These are phyloP conservation scores for Hemicentrotus pulcherrimus DNA, from an alignment of 35 echinoderm and acorn worm genomes.

Conservation along the genomic window DNA sequence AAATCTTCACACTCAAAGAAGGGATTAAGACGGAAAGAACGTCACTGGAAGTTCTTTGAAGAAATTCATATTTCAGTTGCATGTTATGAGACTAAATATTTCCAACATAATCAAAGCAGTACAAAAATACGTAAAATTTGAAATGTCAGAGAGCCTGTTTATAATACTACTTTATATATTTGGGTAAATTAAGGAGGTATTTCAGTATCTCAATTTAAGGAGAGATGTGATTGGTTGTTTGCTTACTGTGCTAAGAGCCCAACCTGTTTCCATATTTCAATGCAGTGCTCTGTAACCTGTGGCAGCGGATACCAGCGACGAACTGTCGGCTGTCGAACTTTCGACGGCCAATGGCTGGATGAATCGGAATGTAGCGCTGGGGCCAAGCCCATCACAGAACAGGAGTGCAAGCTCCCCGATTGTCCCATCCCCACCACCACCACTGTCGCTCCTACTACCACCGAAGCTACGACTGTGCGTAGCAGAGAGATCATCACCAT, in stretches of 20 bases:
- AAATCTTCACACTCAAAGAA: no score
- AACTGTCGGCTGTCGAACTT: conserved; percentile 55
- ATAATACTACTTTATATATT: no score
- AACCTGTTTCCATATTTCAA: not conserved
- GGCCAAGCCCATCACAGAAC: conserved; percentile 53
- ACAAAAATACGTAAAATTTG: no score
- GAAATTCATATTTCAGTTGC: no score
- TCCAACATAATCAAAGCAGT: no score
- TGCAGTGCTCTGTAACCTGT: conserved; percentile 77
- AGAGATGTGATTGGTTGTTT: no score
- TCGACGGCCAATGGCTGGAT: conserved; percentile 40
- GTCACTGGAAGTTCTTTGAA: no score
- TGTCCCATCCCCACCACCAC: conserved; percentile 57
- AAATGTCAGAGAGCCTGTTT: no score
- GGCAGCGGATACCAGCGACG: conserved; percentile 59
- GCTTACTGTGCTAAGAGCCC: not conserved
- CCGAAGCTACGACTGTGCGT: not conserved
- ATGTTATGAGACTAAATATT: no score
- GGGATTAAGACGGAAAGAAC: no score
- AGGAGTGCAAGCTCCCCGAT: conserved; percentile 45
- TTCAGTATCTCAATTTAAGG: no score
- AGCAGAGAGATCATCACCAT: not conserved
- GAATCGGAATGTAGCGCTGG: conserved; percentile 45
- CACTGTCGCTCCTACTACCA: not conserved
- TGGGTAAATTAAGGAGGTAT: no score